Evolutionary conservation across 1,140 invertebrate species (phyloP), one percentile per base, ranked within the genome.

Genomic region (Calliphora vicina): DNA sequence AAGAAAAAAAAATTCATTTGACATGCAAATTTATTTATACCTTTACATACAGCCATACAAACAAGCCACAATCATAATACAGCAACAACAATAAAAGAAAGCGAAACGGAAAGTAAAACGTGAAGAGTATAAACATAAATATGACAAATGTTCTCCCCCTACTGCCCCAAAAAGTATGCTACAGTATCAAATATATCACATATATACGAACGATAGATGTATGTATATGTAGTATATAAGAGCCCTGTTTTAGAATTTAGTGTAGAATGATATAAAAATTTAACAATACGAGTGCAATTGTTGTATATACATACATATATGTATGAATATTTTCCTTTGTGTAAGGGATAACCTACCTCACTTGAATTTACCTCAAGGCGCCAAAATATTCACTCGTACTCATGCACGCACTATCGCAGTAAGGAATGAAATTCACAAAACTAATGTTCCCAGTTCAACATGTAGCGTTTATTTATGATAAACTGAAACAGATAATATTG

Each of bases 11-110:
- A 67, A 23, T 10, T 25, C n/a, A 67, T 67, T 67, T 67, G 23
- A 67, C 20, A 67, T 67, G 61, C 61, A 67, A 67, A 67, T 67
- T 67, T 67, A 67, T 67, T 20, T 67, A 67, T 67, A 67, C 61
- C 0, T n/a, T n/a, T n/a, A n/a, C n/a, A n/a, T 67, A 13, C 45
- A 67, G 25, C 0, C 61, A 67, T 57, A 57, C 50, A 67, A 67
- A 67, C 20, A 67, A 25, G 12, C 61, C 61, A 67, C 61, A 67
- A 67, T 67, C 8, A 67, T 23, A 67, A 67, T 20, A 23, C 5
- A 67, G 9, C n/a, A 67, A 23, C 6, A 25, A 23, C 3, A 61
- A 61, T 17, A 67, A 12, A 67, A 67, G 8, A 67, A 67, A 3
- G 6, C 57, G n/a, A 0, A 67, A 67, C 20, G 25, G 10, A 67